A percentile compares a stretch with the other conserved stretches of the same genome.
phyloP scores from a whole-genome alignment of 2,113 vertebrate genomes.

The Sigmodon hispidus region DNA sequence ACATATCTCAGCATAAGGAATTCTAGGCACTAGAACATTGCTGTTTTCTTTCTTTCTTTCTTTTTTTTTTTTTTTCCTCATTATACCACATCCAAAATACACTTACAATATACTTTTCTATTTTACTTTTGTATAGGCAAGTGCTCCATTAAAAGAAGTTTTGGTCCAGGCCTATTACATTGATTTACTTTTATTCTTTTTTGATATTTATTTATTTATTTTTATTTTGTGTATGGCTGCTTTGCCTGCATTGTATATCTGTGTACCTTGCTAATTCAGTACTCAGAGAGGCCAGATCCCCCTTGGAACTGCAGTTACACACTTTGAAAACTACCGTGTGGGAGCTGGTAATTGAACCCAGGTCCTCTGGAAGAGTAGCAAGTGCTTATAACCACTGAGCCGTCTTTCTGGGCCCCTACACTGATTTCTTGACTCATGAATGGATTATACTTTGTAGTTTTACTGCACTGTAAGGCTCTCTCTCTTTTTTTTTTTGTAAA shows the following conservation, averaged over 20 bases:
- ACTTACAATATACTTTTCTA: not conserved
- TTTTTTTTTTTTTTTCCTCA: not conserved
- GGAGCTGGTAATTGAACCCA: not conserved
- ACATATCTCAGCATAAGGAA: slow-evolving; percentile 32
- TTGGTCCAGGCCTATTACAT: not conserved
- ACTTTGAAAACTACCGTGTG: not conserved
- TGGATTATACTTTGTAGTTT: not conserved
- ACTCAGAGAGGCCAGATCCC: not conserved
- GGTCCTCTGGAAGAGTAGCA: not conserved
- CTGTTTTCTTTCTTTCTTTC: not conserved
- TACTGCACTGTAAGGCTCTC: not conserved
- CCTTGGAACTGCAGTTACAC: not conserved
- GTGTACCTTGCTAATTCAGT: not conserved
- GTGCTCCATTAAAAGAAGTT: not conserved
- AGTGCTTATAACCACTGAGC: not conserved
- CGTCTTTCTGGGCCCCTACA: not conserved
- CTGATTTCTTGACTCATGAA: not conserved
- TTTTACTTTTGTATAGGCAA: slow-evolving; percentile 13
- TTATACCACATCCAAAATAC: not conserved
- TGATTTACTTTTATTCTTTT: not conserved
- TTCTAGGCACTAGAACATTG: not conserved
- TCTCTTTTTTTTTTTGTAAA: not conserved
- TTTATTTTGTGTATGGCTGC: not conserved
- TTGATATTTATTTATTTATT: not conserved
- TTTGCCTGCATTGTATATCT: not conserved